Conservation (phyloP, 1,140 invertebrate genomes). For the Harlomillsia oculata region DNA sequence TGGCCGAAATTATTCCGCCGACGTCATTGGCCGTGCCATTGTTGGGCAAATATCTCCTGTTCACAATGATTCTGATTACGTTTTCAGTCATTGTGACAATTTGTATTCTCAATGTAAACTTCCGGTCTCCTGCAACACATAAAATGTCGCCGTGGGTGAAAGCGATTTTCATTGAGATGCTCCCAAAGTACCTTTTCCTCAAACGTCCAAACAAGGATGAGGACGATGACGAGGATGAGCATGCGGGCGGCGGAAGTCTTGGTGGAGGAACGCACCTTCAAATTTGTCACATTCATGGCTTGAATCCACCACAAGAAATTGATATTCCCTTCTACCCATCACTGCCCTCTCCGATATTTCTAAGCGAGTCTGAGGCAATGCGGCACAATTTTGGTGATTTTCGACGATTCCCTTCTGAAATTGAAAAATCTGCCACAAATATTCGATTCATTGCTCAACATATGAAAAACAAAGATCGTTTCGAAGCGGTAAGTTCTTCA, state of each 20-base stretch:
- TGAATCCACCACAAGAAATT: slow-evolving; percentile 42
- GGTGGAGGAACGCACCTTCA: slow-evolving; percentile 48
- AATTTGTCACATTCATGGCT: slow-evolving; percentile 35
- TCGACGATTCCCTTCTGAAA: slow-evolving; percentile 31
- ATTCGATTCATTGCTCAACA: slow-evolving; percentile 80
- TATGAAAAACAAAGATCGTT: slow-evolving; percentile 86
- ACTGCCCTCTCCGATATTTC: slow-evolving; percentile 34
- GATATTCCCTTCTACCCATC: slow-evolving; percentile 34
- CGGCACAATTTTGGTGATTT: slow-evolving; percentile 29
- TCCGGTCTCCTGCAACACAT: slow-evolving; percentile 91
- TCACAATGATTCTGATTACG: slow-evolving; percentile 98
- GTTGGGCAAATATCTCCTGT: slow-evolving; percentile 94
- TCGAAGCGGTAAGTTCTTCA: slow-evolving; percentile 68
- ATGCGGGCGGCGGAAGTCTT: slow-evolving; percentile 14
- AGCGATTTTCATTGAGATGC: slow-evolving; percentile 74
- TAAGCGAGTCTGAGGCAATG: slow-evolving; percentile 34
- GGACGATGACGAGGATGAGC: slow-evolving; percentile 32
- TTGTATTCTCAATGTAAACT: slow-evolving; percentile 96
- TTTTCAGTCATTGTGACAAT: slow-evolving; percentile 96
- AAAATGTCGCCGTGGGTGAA: slow-evolving; percentile 81
- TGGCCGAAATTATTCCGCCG: slow-evolving; percentile 98
- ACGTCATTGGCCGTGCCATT: slow-evolving; percentile 95
- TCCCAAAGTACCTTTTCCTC: slow-evolving; percentile 76
- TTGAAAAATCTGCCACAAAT: slow-evolving; percentile 35
- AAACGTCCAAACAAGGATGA: slow-evolving; percentile 52